A percentile compares a stretch with the other conserved stretches of the same genome.
These are phyloP conservation scores for Plectrocnemia conspersa DNA, from an alignment of 1,140 invertebrate genomes.

Conservation along the genomic window DNA sequence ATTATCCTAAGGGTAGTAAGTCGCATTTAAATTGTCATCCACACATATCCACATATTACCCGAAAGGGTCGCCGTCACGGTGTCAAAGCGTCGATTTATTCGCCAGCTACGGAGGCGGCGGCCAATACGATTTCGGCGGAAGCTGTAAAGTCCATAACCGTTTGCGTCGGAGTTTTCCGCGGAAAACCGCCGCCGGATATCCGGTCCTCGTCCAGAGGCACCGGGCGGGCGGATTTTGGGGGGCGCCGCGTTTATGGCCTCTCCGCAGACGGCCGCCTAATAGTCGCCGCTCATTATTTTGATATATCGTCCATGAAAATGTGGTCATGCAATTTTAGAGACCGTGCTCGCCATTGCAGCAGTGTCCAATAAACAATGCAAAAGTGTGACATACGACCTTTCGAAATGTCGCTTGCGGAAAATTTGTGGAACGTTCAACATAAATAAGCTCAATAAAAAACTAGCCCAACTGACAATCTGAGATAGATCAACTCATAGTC, in stretches of 20 bases:
- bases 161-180: slow-evolving; percentile 2
- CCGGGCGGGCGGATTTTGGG: neutral
- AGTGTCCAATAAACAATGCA: too few relatives aligned
- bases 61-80: neutral
- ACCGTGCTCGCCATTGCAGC: too few relatives aligned
- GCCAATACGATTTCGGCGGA: slow-evolving; percentile 15
- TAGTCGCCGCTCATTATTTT: slow-evolving; percentile 33
- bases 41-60: too few relatives aligned
- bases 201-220: slow-evolving; percentile 17
- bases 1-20: too few relatives aligned
- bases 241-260: slow-evolving; percentile 1
- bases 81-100: neutral
- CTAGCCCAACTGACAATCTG: too few relatives aligned
- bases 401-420: too few relatives aligned
- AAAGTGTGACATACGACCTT: too few relatives aligned
- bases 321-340: neutral
- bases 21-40: too few relatives aligned
- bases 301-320: slow-evolving; percentile 29
- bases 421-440: too few relatives aligned
- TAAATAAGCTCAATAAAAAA: too few relatives aligned
- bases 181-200: slow-evolving; percentile 21
- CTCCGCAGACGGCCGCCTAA: slow-evolving; percentile 7
- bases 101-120: neutral
- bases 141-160: slow-evolving; percentile 17
- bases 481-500: too few relatives aligned